Base-by-base conservation (phyloP, 2,113 vertebrate genomes). In the Atrichornis clamosus region DNA sequence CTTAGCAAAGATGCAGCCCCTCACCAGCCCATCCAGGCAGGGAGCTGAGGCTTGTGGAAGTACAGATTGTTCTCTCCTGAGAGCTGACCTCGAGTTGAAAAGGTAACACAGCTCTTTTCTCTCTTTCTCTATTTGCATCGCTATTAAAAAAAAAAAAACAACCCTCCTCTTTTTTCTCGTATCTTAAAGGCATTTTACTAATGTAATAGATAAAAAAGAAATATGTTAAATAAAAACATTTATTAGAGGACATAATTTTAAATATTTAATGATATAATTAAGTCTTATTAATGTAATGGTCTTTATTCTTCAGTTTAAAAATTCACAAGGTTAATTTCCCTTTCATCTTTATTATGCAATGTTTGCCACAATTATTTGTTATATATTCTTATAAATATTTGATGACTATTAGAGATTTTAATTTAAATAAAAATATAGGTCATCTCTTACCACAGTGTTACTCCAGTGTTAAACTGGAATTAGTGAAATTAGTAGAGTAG, bases 201-300 rank as follows among this genome's bases (percentile, higher is more conserved):
- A 96, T 85, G 84, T 73, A 94, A 89, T 69, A 96, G 67, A 96
- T 75, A 90, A 95, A 96, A 92, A 95, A 95, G 84, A 97, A 96
- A 94, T 95, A 96, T 76, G 87, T 96, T 97, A 96, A 97, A 90
- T 94, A 96, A 96, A 96, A 97, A 96, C 92, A 97, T 96, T 96
- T 96, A 97, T 97, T 97, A 93, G 92, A 96, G 59, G 91, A 94
- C 88, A 94, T 91, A 95, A 95, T 90, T 96, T 95, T 97, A 97
- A 97, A 96, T 97, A 97, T 96, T 97, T 97, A 96, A 97, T 97
- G 95, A 90, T 89, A 95, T 90, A 97, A 97, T 97, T 97, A 97
- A 95, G 90, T 95, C 95, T 95, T 97, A 96, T 96, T 96, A 96
- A 96, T 97, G 91, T 95, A 96, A 97, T 93, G 58, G 78, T 91